A percentile compares a stretch with the other conserved stretches of the same genome.
phyloP scores from a whole-genome alignment of 2,888 invertebrate species.

The Oegoconia quadripuncta region DNA sequence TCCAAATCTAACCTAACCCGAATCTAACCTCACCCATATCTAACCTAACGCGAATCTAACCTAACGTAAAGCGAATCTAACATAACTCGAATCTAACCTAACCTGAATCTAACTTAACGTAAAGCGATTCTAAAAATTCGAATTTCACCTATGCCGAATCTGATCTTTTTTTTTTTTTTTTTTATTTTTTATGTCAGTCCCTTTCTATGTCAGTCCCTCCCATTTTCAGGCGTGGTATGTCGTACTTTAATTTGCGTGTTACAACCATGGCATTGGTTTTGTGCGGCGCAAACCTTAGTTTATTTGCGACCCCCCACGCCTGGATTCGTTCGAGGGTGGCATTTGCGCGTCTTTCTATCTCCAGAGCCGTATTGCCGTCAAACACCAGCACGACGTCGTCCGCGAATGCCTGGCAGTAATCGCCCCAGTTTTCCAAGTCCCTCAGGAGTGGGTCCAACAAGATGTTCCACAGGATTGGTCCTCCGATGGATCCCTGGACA shows the following conservation, averaged over 20 bases:
- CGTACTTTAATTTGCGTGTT: not conserved
- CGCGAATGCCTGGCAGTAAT: not conserved
- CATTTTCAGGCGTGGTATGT: not conserved
- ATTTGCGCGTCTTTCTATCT: not conserved
- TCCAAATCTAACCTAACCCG: conserved; percentile 8
- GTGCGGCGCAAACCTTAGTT: not conserved
- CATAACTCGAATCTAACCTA: conserved; percentile 13
- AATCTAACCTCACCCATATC: no score
- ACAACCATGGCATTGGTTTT: not conserved
- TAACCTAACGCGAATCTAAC: conserved; percentile 13
- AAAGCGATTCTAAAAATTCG: not conserved
- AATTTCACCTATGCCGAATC: not conserved
- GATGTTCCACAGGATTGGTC: conserved; percentile 13
- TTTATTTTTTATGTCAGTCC: not conserved
- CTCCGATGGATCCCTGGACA: conserved; percentile 11
- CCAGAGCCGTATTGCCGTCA: not conserved
- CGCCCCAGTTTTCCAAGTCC: not conserved
- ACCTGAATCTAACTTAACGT: conserved; percentile 10
- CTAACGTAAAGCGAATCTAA: conserved; percentile 10
- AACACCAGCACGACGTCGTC: conserved; percentile 4
- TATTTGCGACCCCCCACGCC: not conserved
- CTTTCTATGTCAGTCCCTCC: not conserved
- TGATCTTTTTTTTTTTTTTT: not conserved
- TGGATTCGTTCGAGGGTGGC: not conserved
- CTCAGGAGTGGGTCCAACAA: conserved; percentile 8